These are phyloP conservation scores for Ceriagrion tenellum DNA, from an alignment of 2,888 invertebrate genomes.

Conservation along the genomic window DNA sequence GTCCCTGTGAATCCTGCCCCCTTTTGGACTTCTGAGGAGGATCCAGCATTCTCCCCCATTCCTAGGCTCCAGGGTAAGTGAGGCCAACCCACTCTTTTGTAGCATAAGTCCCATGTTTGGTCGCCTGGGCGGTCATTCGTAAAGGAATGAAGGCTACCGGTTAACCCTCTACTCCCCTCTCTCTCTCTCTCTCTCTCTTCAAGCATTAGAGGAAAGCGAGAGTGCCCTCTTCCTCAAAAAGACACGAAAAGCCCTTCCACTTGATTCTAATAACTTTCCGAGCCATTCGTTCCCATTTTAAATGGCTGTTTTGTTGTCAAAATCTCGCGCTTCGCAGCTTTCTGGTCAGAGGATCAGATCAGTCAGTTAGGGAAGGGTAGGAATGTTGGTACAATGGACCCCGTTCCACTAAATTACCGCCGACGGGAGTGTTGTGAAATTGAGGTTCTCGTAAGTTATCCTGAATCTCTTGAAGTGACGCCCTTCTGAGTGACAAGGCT, in stretches of 20 bases:
- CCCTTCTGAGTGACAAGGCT: no score
- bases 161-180: background rate
- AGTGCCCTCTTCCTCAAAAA: background rate
- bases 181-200: no score
- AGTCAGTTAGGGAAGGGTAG: no score
- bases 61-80: background rate
- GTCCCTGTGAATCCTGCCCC: no score
- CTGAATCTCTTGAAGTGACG: no score
- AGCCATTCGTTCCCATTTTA: background rate
- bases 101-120: background rate
- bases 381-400: no score
- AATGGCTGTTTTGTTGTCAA: background rate
- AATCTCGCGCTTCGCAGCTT: background rate
- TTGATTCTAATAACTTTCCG: background rate
- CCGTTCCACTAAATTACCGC: no score
- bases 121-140: background rate
- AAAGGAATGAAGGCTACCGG: conserved; percentile 10
- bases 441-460: no score
- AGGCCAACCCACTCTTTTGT: background rate
- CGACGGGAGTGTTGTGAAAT: no score
- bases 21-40: no score
- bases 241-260: background rate
- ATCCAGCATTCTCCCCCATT: no score
- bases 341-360: no score
- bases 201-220: background rate